These are phyloP conservation scores for Geococcyx californianus DNA, from an alignment of 2,113 vertebrate genomes.

Conservation along the genomic window DNA sequence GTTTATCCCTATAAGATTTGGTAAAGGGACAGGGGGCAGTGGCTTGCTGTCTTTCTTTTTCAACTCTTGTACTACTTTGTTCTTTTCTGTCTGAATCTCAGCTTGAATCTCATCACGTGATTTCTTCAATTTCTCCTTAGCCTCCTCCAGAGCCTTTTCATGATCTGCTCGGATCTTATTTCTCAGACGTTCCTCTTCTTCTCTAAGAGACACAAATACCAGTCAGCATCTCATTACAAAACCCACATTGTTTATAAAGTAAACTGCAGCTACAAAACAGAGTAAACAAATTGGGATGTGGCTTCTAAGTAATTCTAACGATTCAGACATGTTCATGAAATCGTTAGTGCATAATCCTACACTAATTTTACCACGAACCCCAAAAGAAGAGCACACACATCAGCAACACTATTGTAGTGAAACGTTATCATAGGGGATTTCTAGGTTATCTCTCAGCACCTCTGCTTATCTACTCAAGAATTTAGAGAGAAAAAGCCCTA, in stretches of 20 bases:
- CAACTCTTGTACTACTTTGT: constrained; percentile 87
- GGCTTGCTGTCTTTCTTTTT: constrained; percentile 87
- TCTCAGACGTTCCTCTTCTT: constrained; percentile 95
- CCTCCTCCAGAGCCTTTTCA: constrained; percentile 95
- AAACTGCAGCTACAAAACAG: neutral
- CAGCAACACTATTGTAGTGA: neutral
- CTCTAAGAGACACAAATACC: constrained; percentile 77
- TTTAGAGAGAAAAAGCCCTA: neutral
- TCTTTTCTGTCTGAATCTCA: constrained; percentile 98
- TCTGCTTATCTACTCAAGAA: neutral
- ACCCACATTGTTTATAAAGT: neutral
- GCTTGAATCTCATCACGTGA: constrained; percentile 91
- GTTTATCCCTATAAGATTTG: constrained; percentile 89
- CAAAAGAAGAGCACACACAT: accelerated
- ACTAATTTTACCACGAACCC: neutral
- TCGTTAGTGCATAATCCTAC: neutral
- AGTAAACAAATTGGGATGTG: no score
- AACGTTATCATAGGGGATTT: neutral
- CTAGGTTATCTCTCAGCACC: neutral
- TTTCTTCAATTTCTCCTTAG: constrained; percentile 96
- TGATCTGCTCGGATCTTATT: constrained; percentile 98
- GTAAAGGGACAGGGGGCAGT: constrained; percentile 90
- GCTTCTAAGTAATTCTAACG: neutral
- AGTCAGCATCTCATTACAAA: constrained; percentile 20
- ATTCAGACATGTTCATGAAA: neutral